Evolutionary conservation across 2,113 vertebrate species (phyloP).

Genomic region (Chinchilla lanigera): DNA sequence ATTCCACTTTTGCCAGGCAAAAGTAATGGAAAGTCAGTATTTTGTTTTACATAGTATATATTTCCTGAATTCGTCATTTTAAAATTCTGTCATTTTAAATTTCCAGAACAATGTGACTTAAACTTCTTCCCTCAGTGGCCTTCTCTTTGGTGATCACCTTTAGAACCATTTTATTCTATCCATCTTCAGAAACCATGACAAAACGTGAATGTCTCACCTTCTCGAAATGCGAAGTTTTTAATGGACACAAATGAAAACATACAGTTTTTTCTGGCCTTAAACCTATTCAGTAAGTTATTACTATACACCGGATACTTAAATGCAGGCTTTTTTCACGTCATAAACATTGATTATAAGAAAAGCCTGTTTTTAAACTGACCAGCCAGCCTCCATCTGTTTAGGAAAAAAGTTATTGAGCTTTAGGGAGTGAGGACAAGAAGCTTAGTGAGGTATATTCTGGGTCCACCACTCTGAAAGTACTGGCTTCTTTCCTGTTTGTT

Average conservation of each 20-base stretch:
- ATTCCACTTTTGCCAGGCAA: background rate
- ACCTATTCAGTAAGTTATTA: slow-evolving; percentile 26
- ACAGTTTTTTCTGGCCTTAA: background rate
- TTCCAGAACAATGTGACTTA: background rate
- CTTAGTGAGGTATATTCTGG: background rate
- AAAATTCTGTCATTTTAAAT: slow-evolving; percentile 6
- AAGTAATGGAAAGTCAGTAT: slow-evolving; percentile 5
- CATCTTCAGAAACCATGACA: background rate
- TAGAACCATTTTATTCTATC: background rate
- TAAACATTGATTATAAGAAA: slow-evolving; percentile 66
- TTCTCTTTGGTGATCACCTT: background rate
- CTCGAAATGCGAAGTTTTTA: background rate
- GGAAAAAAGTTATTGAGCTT: slow-evolving; percentile 29
- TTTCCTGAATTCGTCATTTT: slow-evolving; percentile 43
- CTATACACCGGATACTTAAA: background rate
- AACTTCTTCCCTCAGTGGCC: background rate
- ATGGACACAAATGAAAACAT: background rate
- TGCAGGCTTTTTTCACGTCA: slow-evolving; percentile 25
- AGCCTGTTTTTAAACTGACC: slow-evolving; percentile 35
- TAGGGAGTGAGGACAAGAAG: slow-evolving; percentile 9
- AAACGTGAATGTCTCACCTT: slow-evolving; percentile 6
- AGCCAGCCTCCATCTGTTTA: slow-evolving; percentile 42
- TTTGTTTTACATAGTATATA: slow-evolving; percentile 17
- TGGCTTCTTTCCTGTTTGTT: background rate
- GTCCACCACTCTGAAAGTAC: background rate